These are phyloP conservation scores for Aegotheles bennettii DNA, from an alignment of 2,113 vertebrate species.

Conservation along the genomic window DNA sequence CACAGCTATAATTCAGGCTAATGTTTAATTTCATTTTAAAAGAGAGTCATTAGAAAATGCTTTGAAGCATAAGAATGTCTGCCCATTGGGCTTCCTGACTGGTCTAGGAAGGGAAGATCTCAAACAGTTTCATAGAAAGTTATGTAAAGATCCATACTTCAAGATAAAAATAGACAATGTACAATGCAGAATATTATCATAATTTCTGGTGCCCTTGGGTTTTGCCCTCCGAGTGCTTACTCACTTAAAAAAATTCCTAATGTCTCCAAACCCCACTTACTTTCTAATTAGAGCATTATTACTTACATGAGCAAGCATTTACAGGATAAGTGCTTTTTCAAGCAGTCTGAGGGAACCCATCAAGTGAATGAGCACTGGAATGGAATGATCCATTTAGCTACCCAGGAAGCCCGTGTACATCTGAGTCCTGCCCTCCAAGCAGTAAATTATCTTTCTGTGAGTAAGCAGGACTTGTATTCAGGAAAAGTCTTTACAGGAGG, in stretches of 20 bases:
- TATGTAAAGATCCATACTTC: slow-evolving; percentile 37
- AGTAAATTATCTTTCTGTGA: slow-evolving; percentile 32
- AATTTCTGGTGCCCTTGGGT: slow-evolving; percentile 25
- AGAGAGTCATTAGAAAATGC: slow-evolving; percentile 23
- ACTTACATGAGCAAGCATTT: slow-evolving; percentile 51
- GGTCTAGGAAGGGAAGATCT: background rate
- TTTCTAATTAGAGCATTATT: slow-evolving; percentile 39
- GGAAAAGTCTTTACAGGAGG: background rate
- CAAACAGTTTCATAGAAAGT: slow-evolving; percentile 35
- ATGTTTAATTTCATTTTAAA: slow-evolving; percentile 39
- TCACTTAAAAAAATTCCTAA: background rate
- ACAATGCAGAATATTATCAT: background rate
- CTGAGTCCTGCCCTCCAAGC: background rate
- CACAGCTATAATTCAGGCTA: slow-evolving; percentile 45
- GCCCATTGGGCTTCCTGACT: background rate
- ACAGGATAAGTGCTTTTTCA: slow-evolving; percentile 10
- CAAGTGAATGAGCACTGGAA: slow-evolving; percentile 17
- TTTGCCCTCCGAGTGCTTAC: slow-evolving; percentile 37
- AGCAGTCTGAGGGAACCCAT: background rate
- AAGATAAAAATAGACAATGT: slow-evolving; percentile 33
- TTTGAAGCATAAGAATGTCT: slow-evolving; percentile 34
- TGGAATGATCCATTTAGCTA: slow-evolving; percentile 44
- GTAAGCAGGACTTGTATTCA: background rate
- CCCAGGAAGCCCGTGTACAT: background rate
- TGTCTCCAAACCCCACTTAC: slow-evolving; percentile 1